A percentile compares a stretch with the other conserved stretches of the same genome.
Conservation (phyloP, 2,888 invertebrate genomes). For the Napeogenes inachia region DNA sequence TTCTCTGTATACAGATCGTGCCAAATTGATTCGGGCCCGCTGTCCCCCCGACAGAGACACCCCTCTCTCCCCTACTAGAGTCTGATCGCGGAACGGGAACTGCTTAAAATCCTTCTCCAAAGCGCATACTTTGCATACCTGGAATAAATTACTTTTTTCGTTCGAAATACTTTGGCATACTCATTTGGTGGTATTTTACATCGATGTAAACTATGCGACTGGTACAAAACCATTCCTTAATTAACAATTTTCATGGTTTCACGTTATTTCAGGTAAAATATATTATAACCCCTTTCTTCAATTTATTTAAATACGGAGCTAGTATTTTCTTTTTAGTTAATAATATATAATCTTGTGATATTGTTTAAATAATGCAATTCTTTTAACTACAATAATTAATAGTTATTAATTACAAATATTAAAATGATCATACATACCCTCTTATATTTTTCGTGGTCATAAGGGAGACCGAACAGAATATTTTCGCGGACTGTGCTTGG, state of each 20-base stretch:
- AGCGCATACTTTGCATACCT: conserved; percentile 73
- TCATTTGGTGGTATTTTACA: conserved; percentile 2
- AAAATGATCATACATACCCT: conserved; percentile 46
- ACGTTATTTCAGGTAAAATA: not conserved
- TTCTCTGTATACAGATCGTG: conserved; percentile 72
- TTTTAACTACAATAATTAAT: not conserved
- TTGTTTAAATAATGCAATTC: too few relatives aligned
- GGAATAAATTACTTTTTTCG: conserved; percentile 27
- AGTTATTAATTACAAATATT: conserved; percentile 13
- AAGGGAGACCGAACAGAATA: conserved; percentile 87
- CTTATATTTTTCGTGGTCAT: conserved; percentile 77
- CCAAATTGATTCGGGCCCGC: conserved; percentile 83
- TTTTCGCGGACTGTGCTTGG: conserved; percentile 88
- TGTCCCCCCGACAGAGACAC: conserved; percentile 85
- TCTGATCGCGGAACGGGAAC: conserved; percentile 82
- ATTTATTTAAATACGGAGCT: not conserved
- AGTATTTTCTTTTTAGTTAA: not conserved
- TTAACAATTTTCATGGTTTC: not conserved
- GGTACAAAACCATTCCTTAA: not conserved
- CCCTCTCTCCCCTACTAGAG: conserved; percentile 84
- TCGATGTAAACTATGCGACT: not conserved
- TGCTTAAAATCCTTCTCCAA: conserved; percentile 75
- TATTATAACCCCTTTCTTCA: not conserved
- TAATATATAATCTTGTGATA: not conserved
- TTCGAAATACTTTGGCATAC: conserved; percentile 1